phyloP scores from a whole-genome alignment of 2,797 vertebrate genomes.

The Neoniphon sammara region DNA sequence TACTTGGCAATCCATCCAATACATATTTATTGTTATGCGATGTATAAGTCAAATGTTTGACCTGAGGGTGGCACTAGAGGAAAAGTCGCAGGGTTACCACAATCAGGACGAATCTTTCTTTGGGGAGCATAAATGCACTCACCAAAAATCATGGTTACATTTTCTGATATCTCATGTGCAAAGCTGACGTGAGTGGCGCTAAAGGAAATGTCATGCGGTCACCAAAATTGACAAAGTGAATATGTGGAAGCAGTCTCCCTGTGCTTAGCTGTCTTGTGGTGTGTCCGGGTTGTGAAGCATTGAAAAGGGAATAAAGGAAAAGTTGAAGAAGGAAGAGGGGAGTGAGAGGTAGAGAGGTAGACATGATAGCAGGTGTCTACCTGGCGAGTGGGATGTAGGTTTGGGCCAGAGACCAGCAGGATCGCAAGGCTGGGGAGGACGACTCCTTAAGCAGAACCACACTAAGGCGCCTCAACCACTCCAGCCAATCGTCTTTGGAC shows the following conservation, averaged over 20 bases:
- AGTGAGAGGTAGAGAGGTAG: not conserved
- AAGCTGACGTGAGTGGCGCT: no score
- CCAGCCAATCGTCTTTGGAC: slow-evolving; percentile 99
- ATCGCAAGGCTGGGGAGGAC: slow-evolving; percentile 94
- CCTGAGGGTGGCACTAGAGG: no score
- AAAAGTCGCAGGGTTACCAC: no score
- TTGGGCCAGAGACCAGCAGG: slow-evolving; percentile 98
- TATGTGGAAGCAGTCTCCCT: not conserved
- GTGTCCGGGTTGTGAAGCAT: not conserved
- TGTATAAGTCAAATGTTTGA: no score
- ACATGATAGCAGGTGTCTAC: slow-evolving; percentile 72
- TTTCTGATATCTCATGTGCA: no score
- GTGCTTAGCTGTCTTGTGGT: not conserved
- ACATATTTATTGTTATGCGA: no score
- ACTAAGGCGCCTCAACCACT: slow-evolving; percentile 95
- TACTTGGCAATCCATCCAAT: no score
- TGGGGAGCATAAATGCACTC: no score
- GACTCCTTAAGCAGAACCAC: slow-evolving; percentile 98
- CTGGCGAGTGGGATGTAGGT: slow-evolving; percentile 98
- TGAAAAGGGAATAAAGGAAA: not conserved
- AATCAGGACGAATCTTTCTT: no score
- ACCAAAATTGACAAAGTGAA: no score
- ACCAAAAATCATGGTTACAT: no score
- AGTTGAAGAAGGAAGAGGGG: not conserved
- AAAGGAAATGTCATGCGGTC: no score